Conservation (phyloP, 2,113 vertebrate species). For the Serilophus lunatus region DNA sequence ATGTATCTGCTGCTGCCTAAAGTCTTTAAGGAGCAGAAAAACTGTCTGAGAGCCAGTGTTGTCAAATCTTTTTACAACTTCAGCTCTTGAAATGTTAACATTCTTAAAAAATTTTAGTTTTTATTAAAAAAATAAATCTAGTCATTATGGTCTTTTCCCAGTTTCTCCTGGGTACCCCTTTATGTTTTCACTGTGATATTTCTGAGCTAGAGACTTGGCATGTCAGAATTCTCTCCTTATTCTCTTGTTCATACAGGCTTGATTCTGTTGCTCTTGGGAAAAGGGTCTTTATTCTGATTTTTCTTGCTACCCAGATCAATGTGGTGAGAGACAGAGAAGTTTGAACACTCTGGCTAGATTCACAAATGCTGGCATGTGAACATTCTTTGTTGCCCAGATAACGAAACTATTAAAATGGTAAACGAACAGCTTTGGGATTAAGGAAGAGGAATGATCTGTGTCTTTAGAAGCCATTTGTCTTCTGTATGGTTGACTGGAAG, state of each 20-base stretch:
- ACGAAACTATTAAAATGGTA: not conserved
- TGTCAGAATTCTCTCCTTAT: not conserved
- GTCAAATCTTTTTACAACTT: not conserved
- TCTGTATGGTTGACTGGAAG: not conserved
- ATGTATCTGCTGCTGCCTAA: not conserved
- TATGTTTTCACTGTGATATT: not conserved
- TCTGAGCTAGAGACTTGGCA: not conserved
- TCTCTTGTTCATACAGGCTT: not conserved
- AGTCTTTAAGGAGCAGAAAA: not conserved
- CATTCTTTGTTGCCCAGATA: not conserved
- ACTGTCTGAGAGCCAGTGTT: not conserved
- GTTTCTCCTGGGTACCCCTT: not conserved
- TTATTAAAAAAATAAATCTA: not conserved
- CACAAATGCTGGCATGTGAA: not conserved
- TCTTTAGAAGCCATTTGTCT: not conserved
- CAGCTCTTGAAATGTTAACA: not conserved
- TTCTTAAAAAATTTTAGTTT: not conserved
- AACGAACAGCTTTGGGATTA: not conserved
- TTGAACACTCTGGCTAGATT: not conserved
- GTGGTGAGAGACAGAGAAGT: not conserved
- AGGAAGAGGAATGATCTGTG: not conserved
- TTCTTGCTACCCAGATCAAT: not conserved
- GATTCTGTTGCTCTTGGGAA: not conserved
- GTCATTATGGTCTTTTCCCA: not conserved
- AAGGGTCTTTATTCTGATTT: not conserved